A percentile compares a stretch with the other conserved stretches of the same genome.
Conservation (phyloP, 2,888 invertebrate species). For the Pherbina coryleti region DNA sequence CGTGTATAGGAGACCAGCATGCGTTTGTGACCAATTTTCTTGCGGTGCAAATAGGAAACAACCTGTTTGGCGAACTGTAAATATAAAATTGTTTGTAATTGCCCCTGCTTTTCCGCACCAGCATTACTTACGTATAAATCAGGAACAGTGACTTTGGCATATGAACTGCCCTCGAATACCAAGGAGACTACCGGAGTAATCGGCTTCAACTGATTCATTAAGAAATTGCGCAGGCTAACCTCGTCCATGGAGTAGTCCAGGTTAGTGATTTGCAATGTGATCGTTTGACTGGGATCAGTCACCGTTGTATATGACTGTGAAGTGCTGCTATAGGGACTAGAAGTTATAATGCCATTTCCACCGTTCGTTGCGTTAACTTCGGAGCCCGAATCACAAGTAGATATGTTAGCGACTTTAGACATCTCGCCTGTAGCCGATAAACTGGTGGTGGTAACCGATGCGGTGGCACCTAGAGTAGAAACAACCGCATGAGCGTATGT, state of each 20-base stretch:
- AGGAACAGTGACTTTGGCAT: slow-evolving; percentile 69
- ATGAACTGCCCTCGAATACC: slow-evolving; percentile 66
- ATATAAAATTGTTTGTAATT: not conserved
- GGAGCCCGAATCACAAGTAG: slow-evolving; percentile 16
- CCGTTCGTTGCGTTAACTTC: not conserved
- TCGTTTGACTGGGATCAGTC: slow-evolving; percentile 56
- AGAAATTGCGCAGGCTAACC: slow-evolving; percentile 62
- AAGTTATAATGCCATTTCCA: not conserved
- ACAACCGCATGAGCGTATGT: slow-evolving; percentile 26
- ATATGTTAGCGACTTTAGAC: not conserved
- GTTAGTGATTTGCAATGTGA: slow-evolving; percentile 69
- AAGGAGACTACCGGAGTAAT: slow-evolving; percentile 68
- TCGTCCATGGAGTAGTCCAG: slow-evolving; percentile 69
- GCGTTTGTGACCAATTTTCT: slow-evolving; percentile 83
- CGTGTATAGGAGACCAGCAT: slow-evolving; percentile 81
- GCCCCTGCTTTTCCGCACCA: not conserved
- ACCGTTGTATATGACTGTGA: slow-evolving; percentile 48
- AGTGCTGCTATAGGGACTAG: not conserved
- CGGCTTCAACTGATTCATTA: slow-evolving; percentile 67
- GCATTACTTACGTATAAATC: slow-evolving; percentile 63
- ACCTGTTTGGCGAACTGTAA: slow-evolving; percentile 74
- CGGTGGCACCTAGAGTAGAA: slow-evolving; percentile 8
- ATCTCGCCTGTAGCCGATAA: not conserved
- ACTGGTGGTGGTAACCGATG: slow-evolving; percentile 17
- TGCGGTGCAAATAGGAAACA: slow-evolving; percentile 84